A percentile compares a stretch with the other conserved stretches of the same genome.
Evolutionary conservation across 2,888 invertebrate genomes (phyloP).

Genomic region (Fissipunctia ypsillon): DNA sequence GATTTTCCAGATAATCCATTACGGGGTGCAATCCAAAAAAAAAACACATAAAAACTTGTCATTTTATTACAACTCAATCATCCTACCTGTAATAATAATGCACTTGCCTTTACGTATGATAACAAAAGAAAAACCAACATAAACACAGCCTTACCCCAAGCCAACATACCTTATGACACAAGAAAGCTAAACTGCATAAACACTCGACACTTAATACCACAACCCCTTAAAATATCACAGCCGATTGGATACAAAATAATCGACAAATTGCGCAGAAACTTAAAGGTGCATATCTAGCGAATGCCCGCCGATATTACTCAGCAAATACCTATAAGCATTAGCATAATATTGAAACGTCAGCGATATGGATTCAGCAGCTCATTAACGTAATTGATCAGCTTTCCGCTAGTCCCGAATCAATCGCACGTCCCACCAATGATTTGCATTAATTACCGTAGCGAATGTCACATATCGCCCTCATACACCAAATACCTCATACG

Average conservation of each 20-base stretch:
- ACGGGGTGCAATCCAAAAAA: neutral
- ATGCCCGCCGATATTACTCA: conserved; percentile 70
- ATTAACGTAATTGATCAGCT: conserved; percentile 90
- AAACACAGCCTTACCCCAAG: conserved; percentile 9
- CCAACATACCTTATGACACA: conserved; percentile 46
- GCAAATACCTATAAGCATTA: conserved; percentile 84
- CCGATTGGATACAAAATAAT: conserved; percentile 69
- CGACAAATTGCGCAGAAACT: conserved; percentile 69
- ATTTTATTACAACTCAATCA: neutral
- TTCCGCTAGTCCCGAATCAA: conserved; percentile 86
- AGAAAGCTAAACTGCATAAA: conserved; percentile 53
- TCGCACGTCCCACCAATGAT: conserved; percentile 88
- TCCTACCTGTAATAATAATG: neutral
- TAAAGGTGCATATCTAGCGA: conserved; percentile 68
- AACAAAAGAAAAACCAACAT: conserved; percentile 14
- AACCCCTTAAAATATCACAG: conserved; percentile 69
- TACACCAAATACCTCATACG: too few relatives aligned
- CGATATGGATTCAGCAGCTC: conserved; percentile 87
- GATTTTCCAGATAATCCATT: neutral
- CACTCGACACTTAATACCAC: conserved; percentile 61
- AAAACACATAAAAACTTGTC: neutral
- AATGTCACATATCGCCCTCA: conserved; percentile 85
- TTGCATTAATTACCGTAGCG: conserved; percentile 88
- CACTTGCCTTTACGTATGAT: neutral
- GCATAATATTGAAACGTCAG: conserved; percentile 88